phyloP scores from a whole-genome alignment of 2,113 vertebrate genomes.

The Lophotis ruficrista region DNA sequence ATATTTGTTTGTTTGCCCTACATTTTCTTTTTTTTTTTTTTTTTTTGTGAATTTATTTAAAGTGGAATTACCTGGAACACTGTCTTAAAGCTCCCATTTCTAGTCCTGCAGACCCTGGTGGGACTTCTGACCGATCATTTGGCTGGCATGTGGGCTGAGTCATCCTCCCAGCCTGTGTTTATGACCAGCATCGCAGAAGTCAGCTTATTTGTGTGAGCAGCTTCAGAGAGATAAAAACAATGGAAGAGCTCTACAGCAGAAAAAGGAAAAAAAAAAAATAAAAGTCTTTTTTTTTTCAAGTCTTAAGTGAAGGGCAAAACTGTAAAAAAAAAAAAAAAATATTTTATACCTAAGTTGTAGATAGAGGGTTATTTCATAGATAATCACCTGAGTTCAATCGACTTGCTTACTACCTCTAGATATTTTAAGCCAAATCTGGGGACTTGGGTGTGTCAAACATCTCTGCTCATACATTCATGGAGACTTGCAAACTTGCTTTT shows the following conservation, averaged over 20 bases:
- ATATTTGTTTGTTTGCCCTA: not conserved
- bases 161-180: not conserved
- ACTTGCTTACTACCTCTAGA: not conserved
- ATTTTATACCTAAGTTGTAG: not conserved
- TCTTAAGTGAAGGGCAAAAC: not conserved
- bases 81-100: not conserved
- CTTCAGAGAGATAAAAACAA: not conserved
- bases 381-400: not conserved
- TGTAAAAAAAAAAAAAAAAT: not conserved
- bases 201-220: not conserved
- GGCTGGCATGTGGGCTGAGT: not conserved
- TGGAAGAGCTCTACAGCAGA: not conserved
- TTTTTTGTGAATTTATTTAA: not conserved
- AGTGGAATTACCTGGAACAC: not conserved
- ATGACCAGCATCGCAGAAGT: accelerated
- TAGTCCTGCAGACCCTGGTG: not conserved
- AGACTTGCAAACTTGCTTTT: not conserved
- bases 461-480: not conserved
- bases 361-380: not conserved
- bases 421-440: not conserved
- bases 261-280: accelerated
- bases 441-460: not conserved
- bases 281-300: accelerated
- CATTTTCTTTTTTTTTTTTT: not conserved
- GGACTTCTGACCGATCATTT: not conserved